phyloP scores from a whole-genome alignment of 2,797 vertebrate genomes.

The Spheniscus humboldti region DNA sequence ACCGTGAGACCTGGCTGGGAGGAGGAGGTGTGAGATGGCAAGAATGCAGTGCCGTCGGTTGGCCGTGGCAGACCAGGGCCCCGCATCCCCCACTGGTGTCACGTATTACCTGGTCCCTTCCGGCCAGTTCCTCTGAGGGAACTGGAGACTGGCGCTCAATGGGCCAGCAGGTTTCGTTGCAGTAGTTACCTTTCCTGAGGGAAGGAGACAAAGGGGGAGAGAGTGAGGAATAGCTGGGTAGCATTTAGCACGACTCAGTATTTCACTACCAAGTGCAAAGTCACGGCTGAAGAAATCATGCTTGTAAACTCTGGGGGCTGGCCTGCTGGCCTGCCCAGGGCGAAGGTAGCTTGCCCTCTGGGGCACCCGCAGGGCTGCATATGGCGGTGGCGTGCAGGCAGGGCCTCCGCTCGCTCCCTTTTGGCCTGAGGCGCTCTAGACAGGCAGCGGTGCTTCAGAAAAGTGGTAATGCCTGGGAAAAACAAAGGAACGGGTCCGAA shows the following conservation, averaged over 20 bases:
- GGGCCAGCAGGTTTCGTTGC: background rate
- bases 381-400: fast-evolving
- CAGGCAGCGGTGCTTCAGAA: background rate
- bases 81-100: background rate
- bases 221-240: background rate
- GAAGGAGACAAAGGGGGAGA: background rate
- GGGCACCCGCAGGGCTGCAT: background rate
- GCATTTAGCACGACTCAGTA: background rate
- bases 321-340: background rate
- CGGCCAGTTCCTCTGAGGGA: background rate
- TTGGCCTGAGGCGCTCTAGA: fast-evolving
- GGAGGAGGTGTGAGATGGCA: background rate
- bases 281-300: background rate
- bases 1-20: background rate
- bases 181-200: background rate
- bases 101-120: fast-evolving
- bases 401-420: background rate
- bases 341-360: fast-evolving
- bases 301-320: background rate
- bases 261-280: background rate
- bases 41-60: fast-evolving
- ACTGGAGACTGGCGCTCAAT: fast-evolving
- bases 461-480: no score
- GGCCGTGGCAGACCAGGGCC: background rate
- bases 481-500: no score